Conservation (phyloP, 2,113 vertebrate genomes). For the Phylloscopus trochiloides region DNA sequence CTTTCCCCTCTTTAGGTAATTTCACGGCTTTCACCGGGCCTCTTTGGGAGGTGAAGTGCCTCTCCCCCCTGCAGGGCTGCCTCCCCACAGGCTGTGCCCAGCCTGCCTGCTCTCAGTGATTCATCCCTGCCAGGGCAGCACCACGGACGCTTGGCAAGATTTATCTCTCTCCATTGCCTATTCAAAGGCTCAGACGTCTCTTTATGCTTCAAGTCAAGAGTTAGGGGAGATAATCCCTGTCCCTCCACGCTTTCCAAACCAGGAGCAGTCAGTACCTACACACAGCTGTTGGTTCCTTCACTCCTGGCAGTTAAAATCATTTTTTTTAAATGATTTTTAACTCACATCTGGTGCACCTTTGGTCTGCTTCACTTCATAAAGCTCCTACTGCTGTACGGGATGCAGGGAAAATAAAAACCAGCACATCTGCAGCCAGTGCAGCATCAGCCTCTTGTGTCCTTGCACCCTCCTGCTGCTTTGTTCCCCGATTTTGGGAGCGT, state of each 20-base stretch:
- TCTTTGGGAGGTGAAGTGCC: not conserved
- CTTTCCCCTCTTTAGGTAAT: not conserved
- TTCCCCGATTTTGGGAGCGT: not conserved
- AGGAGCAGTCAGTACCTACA: not conserved
- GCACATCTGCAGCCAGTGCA: not conserved
- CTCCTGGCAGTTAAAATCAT: not conserved
- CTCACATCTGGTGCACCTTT: not conserved
- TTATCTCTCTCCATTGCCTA: not conserved
- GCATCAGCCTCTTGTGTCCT: not conserved
- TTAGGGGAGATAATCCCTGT: not conserved
- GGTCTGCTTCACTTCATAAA: not conserved
- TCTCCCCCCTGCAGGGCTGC: not conserved
- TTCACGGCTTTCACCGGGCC: not conserved
- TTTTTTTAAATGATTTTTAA: not conserved
- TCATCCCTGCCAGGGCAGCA: not conserved
- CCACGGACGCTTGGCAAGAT: rapidly evolving
- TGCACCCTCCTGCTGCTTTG: not conserved
- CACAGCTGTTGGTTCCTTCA: not conserved
- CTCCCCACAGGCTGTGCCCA: not conserved
- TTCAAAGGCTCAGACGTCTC: not conserved
- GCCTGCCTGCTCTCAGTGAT: not conserved
- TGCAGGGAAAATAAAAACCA: not conserved
- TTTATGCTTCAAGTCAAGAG: not conserved
- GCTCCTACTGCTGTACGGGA: not conserved
- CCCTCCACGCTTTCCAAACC: not conserved